Conservation (phyloP, 2,888 invertebrate genomes). For the Sthenelais limicola region DNA sequence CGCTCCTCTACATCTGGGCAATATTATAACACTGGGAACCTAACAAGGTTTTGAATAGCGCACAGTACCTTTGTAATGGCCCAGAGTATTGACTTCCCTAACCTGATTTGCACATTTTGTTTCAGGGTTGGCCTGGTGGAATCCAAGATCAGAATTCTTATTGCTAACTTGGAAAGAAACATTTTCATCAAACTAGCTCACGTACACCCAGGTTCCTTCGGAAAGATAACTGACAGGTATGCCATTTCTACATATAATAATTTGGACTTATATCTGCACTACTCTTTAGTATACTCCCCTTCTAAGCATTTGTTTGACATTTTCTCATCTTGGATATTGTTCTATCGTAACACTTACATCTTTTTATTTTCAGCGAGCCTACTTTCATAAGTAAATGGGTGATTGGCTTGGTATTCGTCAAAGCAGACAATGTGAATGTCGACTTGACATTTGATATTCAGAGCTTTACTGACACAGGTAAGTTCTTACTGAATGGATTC, state of each 20-base stretch:
- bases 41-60: too few relatives aligned
- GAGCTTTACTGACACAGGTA: conserved; percentile 90
- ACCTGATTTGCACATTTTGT: conserved; percentile 22
- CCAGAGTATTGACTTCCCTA: neutral
- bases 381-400: conserved; percentile 93
- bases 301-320: neutral
- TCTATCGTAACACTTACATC: neutral
- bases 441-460: conserved; percentile 95
- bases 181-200: conserved; percentile 93
- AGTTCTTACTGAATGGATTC: too few relatives aligned
- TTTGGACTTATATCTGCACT: too few relatives aligned
- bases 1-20: too few relatives aligned
- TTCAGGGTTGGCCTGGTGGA: conserved; percentile 89
- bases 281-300: too few relatives aligned
- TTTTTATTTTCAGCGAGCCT: conserved; percentile 70
- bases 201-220: conserved; percentile 92
- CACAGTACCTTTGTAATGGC: too few relatives aligned
- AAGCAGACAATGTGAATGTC: conserved; percentile 89
- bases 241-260: neutral
- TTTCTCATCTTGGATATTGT: neutral
- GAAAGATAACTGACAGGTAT: conserved; percentile 63
- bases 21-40: too few relatives aligned
- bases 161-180: conserved; percentile 92
- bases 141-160: conserved; percentile 93
- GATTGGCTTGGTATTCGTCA: conserved; percentile 92